Evolutionary conservation across 2,888 invertebrate genomes (phyloP).

Genomic region (Trichogramma evanescens): DNA sequence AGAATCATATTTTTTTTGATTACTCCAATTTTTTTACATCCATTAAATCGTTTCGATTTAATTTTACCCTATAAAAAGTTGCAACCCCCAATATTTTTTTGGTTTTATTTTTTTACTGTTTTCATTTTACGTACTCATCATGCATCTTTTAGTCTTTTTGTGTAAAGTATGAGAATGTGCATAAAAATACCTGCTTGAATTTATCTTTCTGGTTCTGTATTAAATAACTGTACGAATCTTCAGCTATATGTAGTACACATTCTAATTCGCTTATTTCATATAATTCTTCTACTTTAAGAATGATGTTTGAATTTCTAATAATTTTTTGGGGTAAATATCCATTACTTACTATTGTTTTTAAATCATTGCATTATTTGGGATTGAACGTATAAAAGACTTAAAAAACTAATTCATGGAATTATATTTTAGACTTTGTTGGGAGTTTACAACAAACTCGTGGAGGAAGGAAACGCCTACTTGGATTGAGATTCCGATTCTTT

Average conservation of each 20-base stretch:
- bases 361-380: too few species aligned
- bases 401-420: conserved; percentile 19
- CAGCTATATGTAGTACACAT: too few species aligned
- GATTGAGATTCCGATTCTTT: not conserved
- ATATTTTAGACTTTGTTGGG: conserved; percentile 50
- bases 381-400: not conserved
- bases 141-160: not conserved
- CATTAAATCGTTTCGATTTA: not conserved
- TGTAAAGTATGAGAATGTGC: too few species aligned
- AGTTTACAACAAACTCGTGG: conserved; percentile 50
- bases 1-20: not conserved
- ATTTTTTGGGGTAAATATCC: too few species aligned
- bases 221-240: too few species aligned
- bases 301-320: too few species aligned
- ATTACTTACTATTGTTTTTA: too few species aligned
- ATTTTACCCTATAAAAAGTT: too few species aligned
- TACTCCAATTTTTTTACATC: not conserved
- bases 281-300: too few species aligned
- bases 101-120: conserved; percentile 4
- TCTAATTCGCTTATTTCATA: too few species aligned
- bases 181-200: too few species aligned
- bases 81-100: not conserved
- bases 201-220: too few species aligned
- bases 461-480: conserved; percentile 25
- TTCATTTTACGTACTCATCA: not conserved